Conservation (phyloP, 2,797 vertebrate genomes). For the Darevskia nairensis region DNA sequence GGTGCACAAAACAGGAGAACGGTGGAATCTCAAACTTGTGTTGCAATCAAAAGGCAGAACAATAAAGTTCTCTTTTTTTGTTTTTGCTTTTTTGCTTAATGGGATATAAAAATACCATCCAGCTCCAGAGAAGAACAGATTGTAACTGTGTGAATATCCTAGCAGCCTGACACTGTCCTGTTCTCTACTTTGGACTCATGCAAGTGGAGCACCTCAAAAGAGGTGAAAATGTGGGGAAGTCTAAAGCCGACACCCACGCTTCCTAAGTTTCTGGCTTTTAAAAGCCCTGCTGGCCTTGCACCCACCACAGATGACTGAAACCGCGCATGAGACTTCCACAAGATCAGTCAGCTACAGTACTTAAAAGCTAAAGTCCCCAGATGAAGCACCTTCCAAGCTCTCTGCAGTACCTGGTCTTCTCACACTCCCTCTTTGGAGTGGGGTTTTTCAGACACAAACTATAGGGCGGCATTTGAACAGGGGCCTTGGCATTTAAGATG, state of each 20-base stretch:
- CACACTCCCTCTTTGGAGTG: not conserved
- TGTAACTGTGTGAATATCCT: not conserved
- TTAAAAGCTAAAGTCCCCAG: not conserved
- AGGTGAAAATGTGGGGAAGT: not conserved
- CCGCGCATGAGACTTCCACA: not conserved
- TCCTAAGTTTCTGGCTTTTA: not conserved
- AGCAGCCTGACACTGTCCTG: not conserved
- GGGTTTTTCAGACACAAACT: not conserved
- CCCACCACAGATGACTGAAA: not conserved
- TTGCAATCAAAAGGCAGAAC: not conserved
- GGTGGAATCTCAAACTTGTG: not conserved
- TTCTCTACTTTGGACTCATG: too few species aligned
- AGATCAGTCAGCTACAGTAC: not conserved
- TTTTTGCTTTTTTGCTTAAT: not conserved
- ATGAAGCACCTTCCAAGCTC: not conserved
- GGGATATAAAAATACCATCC: not conserved
- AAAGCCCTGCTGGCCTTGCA: not conserved
- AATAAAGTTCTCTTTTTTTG: not conserved
- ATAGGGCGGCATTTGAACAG: not conserved
- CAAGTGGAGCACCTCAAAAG: not conserved
- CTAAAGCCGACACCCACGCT: not conserved
- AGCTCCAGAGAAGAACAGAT: not conserved
- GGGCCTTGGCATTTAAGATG: not conserved
- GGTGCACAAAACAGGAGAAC: not conserved
- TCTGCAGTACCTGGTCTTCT: not conserved